Evolutionary conservation across 2,888 invertebrate species (phyloP).

Genomic region (Machimus atricapillus): DNA sequence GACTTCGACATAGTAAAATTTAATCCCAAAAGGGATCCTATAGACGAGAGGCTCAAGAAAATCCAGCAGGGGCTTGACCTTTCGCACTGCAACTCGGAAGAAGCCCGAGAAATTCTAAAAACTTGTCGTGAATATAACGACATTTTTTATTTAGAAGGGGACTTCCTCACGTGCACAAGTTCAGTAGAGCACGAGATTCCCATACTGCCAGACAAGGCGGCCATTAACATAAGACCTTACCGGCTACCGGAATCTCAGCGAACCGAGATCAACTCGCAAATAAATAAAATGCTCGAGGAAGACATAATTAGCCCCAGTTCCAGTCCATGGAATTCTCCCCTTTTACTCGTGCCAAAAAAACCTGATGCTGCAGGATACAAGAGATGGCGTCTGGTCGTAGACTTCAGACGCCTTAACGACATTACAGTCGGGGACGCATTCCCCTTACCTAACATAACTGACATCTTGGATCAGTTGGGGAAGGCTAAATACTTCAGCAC

Average conservation of each 20-base stretch:
- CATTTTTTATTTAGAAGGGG: background rate
- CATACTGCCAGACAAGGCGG: background rate
- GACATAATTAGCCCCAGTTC: background rate
- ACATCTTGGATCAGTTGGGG: background rate
- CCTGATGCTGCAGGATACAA: background rate
- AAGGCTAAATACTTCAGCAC: background rate
- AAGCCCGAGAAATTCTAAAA: background rate
- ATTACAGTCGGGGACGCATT: background rate
- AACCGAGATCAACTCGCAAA: background rate
- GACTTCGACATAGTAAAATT: background rate
- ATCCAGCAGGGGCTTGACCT: background rate
- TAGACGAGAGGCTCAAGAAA: background rate
- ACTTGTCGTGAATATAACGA: background rate
- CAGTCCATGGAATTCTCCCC: background rate
- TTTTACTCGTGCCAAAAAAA: background rate
- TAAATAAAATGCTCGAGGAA: background rate
- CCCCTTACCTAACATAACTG: conserved; percentile 4
- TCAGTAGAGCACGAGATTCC: background rate
- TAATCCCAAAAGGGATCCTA: background rate
- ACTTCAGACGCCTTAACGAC: background rate
- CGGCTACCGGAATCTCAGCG: background rate
- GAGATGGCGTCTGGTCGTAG: background rate
- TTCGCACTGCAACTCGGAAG: background rate
- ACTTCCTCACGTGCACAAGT: background rate
- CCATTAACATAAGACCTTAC: background rate